Evolutionary conservation across 2,888 invertebrate genomes (phyloP).

Genomic region (Eristalinus aeneus): DNA sequence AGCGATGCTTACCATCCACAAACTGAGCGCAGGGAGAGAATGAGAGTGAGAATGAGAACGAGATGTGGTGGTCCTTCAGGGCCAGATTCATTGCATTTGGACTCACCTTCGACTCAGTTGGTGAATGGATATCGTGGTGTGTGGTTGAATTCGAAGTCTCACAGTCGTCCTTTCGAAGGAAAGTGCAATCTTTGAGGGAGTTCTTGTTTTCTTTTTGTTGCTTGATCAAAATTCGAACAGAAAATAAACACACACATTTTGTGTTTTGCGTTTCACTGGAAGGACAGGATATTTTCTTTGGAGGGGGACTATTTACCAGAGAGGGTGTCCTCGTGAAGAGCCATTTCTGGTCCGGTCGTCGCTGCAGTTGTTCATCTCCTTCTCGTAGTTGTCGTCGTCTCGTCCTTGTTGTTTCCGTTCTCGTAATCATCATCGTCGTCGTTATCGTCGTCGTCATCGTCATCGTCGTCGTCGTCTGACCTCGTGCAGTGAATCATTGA

Average conservation of each 20-base stretch:
- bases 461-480: slow-evolving; percentile 51
- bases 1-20: slow-evolving; percentile 63
- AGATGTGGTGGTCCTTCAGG: slow-evolving; percentile 28
- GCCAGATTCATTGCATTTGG: slow-evolving; percentile 43
- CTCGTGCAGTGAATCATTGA: slow-evolving; percentile 69
- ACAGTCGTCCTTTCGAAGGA: not conserved
- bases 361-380: slow-evolving; percentile 27
- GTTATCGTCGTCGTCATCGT: slow-evolving; percentile 10
- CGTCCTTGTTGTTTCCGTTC: not conserved
- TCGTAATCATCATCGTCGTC: not conserved
- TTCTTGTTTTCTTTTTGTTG: slow-evolving; percentile 8
- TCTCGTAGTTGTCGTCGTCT: not conserved
- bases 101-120: slow-evolving; percentile 54
- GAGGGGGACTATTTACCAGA: not conserved
- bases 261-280: not conserved
- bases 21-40: not conserved
- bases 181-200: not conserved
- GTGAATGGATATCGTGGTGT: slow-evolving; percentile 62
- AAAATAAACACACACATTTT: not conserved
- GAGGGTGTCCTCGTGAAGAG: not conserved
- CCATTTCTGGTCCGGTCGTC: slow-evolving; percentile 24
- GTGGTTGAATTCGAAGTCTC: slow-evolving; percentile 29
- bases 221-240: not conserved
- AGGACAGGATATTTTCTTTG: not conserved
- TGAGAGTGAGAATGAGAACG: slow-evolving; percentile 1